phyloP scores from a whole-genome alignment of 1,140 invertebrate species.

The Zaprionus africanus region DNA sequence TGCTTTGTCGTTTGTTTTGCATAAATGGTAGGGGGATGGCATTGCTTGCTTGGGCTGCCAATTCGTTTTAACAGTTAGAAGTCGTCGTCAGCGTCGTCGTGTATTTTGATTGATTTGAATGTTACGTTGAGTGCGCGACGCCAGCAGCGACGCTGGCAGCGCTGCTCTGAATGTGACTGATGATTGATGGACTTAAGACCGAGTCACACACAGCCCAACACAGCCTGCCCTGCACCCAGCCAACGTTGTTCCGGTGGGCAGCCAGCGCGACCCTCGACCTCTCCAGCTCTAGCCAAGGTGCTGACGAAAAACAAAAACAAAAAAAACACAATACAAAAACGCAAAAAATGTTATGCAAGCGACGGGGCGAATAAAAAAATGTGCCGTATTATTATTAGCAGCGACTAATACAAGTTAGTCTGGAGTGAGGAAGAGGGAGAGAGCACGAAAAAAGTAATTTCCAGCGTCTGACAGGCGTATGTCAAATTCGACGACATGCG shows the following conservation, averaged over 20 bases:
- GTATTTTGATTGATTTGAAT: slow-evolving; percentile 83
- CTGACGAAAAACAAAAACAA: slow-evolving; percentile 24
- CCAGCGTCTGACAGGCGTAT: slow-evolving; percentile 70
- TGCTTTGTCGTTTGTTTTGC: slow-evolving; percentile 56
- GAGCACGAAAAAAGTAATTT: slow-evolving; percentile 62
- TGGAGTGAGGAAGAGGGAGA: slow-evolving; percentile 5
- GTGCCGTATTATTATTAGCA: slow-evolving; percentile 45
- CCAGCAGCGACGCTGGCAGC: slow-evolving; percentile 44
- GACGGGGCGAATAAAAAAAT: slow-evolving; percentile 27
- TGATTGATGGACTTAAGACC: slow-evolving; percentile 77
- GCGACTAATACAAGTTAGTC: slow-evolving; percentile 35
- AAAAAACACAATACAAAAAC: slow-evolving; percentile 22
- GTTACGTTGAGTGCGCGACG: slow-evolving; percentile 78
- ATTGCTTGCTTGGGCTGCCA: slow-evolving; percentile 29
- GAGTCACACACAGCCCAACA: slow-evolving; percentile 46
- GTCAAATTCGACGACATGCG: slow-evolving; percentile 80
- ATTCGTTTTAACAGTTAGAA: slow-evolving; percentile 63
- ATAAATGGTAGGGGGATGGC: slow-evolving; percentile 42
- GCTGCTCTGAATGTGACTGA: slow-evolving; percentile 72
- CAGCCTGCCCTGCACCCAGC: neutral
- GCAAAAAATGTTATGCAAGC: slow-evolving; percentile 51
- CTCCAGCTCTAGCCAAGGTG: slow-evolving; percentile 31
- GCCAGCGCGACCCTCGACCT: slow-evolving; percentile 41
- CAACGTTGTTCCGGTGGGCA: slow-evolving; percentile 33
- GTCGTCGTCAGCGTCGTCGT: slow-evolving; percentile 45